These are phyloP conservation scores for Syrrhaptes paradoxus DNA, from an alignment of 2,113 vertebrate genomes.

Conservation along the genomic window DNA sequence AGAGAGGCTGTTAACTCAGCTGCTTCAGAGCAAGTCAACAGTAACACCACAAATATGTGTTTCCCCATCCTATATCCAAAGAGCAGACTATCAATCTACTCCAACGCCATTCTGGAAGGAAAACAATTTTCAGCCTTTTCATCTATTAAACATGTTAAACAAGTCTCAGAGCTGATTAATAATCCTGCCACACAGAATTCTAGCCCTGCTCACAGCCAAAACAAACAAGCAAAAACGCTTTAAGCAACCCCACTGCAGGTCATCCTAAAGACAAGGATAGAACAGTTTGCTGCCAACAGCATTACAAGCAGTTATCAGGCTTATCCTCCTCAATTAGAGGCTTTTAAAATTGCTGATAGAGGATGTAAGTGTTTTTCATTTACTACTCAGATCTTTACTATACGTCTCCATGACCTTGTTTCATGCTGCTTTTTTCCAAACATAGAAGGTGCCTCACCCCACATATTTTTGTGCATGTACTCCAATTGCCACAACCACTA, in stretches of 20 bases:
- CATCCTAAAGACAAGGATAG: constrained; percentile 17
- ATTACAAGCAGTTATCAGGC: constrained; percentile 23
- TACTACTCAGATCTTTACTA: background rate
- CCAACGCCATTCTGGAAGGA: background rate
- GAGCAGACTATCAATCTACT: background rate
- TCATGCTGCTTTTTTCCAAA: background rate
- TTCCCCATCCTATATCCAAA: background rate
- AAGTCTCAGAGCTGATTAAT: constrained; percentile 38
- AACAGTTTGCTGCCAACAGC: constrained; percentile 15
- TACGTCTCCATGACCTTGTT: background rate
- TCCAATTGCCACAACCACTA: background rate
- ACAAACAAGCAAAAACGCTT: constrained; percentile 18
- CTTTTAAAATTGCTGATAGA: constrained; percentile 27
- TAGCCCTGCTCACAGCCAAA: constrained; percentile 31
- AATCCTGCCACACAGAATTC: background rate
- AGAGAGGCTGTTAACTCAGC: background rate
- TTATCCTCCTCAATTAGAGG: constrained; percentile 12
- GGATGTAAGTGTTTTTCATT: background rate
- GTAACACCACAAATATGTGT: background rate
- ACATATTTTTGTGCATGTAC: background rate
- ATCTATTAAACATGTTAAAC: constrained; percentile 8
- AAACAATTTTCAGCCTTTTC: background rate
- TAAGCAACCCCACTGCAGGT: background rate
- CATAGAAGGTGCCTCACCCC: background rate
- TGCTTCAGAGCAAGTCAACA: background rate